A percentile compares a stretch with the other conserved stretches of the same genome.
Evolutionary conservation across 2,888 invertebrate species (phyloP).

Genomic region (Adelphocoris suturalis): DNA sequence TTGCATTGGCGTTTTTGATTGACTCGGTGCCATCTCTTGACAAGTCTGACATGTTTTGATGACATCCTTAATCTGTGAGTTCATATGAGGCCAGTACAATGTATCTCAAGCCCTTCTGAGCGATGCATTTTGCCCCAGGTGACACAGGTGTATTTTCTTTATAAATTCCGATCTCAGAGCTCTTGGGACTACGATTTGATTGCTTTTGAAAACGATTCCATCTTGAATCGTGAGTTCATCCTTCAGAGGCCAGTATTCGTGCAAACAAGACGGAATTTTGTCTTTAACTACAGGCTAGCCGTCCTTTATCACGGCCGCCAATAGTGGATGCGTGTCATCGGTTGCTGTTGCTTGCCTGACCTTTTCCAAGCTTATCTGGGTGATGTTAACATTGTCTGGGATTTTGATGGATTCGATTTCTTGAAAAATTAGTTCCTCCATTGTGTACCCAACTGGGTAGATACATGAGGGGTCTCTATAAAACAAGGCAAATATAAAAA

Average conservation of each 20-base stretch:
- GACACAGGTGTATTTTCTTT: neutral
- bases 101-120: slow-evolving; percentile 42
- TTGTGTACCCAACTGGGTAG: too few relatives aligned
- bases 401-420: slow-evolving; percentile 20
- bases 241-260: neutral
- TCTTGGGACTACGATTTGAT: slow-evolving; percentile 56
- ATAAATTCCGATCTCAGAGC: too few relatives aligned
- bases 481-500: too few relatives aligned
- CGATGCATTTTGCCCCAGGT: neutral
- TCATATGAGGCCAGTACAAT: slow-evolving; percentile 42
- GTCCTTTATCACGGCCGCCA: slow-evolving; percentile 7
- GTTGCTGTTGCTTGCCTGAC: neutral
- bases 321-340: neutral
- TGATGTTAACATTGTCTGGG: slow-evolving; percentile 19
- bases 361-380: neutral
- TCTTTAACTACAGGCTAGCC: slow-evolving; percentile 1
- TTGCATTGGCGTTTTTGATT: slow-evolving; percentile 51
- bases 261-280: neutral
- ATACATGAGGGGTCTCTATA: too few relatives aligned
- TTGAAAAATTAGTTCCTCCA: neutral
- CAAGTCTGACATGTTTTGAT: neutral
- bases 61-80: slow-evolving; percentile 15
- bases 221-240: slow-evolving; percentile 51
- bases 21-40: neutral
- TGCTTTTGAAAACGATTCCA: slow-evolving; percentile 40